These are phyloP conservation scores for Anadara kagoshimensis DNA, from an alignment of 1,140 invertebrate species.

Conservation along the genomic window DNA sequence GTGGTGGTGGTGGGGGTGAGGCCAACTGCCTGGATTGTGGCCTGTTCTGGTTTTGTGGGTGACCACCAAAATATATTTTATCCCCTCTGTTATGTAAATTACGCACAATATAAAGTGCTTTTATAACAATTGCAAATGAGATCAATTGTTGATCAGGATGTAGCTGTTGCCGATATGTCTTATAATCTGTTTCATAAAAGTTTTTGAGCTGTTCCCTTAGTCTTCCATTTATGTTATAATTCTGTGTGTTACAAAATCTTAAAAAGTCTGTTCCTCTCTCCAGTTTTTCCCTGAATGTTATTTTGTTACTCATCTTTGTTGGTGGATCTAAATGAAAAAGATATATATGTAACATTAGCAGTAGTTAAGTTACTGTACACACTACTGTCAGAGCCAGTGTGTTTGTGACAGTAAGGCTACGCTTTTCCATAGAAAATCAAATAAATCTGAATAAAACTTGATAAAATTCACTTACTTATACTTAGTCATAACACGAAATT, in stretches of 20 bases:
- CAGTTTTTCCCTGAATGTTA: slow-evolving; percentile 24
- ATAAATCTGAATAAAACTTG: too few relatives aligned
- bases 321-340: not conserved
- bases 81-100: slow-evolving; percentile 27
- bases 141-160: slow-evolving; percentile 9
- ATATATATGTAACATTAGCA: not conserved
- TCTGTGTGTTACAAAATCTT: slow-evolving; percentile 26
- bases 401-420: too few relatives aligned
- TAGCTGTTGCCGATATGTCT: slow-evolving; percentile 13
- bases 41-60: not conserved
- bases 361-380: too few relatives aligned
- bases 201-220: slow-evolving; percentile 15
- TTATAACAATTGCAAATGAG: slow-evolving; percentile 24
- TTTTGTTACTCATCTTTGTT: slow-evolving; percentile 8
- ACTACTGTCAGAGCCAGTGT: too few relatives aligned
- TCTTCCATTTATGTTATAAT: slow-evolving; percentile 22
- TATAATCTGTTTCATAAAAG: slow-evolving; percentile 27
- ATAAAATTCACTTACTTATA: too few relatives aligned
- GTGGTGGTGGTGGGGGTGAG: not conserved
- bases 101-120: slow-evolving; percentile 29
- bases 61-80: slow-evolving; percentile 14
- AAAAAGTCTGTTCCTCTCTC: slow-evolving; percentile 40
- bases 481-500: too few relatives aligned
- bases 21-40: not conserved
- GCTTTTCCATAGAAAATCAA: too few relatives aligned